Evolutionary conservation across 2,888 invertebrate genomes (phyloP).

Genomic region (Aspidiotus rigidus): DNA sequence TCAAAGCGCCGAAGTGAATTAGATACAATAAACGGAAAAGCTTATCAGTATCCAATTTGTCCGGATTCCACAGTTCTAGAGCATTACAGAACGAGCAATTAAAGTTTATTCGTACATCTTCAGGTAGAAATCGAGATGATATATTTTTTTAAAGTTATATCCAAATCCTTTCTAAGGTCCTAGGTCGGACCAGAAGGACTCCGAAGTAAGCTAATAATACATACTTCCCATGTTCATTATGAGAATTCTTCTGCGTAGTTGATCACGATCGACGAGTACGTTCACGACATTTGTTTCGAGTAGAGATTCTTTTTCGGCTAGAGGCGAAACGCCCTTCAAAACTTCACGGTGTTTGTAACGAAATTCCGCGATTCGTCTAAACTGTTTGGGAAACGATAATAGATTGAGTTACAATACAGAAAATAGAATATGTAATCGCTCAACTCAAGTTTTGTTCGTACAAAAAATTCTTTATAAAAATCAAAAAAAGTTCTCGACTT

Average conservation of each 20-base stretch:
- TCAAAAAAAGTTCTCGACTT: too few species aligned
- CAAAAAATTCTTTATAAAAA: too few species aligned
- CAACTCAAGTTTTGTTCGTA: too few species aligned
- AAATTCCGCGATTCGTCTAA: constrained; percentile 67
- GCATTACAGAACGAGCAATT: too few species aligned
- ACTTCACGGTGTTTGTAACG: constrained; percentile 59
- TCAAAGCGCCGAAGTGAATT: constrained; percentile 66
- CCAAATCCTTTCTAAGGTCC: too few species aligned
- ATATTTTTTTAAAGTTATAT: too few species aligned
- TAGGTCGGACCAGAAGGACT: too few species aligned
- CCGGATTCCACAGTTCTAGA: constrained; percentile 58
- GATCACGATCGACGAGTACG: constrained; percentile 64
- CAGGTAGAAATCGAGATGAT: too few species aligned
- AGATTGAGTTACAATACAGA: background rate
- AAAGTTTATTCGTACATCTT: too few species aligned
- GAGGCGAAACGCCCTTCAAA: constrained; percentile 57
- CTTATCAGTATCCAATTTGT: constrained; percentile 61
- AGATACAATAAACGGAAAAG: constrained; percentile 70
- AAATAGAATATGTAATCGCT: background rate
- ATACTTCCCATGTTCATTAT: constrained; percentile 63
- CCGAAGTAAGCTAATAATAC: constrained; percentile 36
- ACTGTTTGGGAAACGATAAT: constrained; percentile 46
- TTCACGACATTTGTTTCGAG: constrained; percentile 66
- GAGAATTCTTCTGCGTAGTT: constrained; percentile 64
- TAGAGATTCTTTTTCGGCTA: constrained; percentile 58